Evolutionary conservation across 2,797 vertebrate genomes (phyloP), one percentile per base, ranked within the genome.

Genomic region (Pterois miles): DNA sequence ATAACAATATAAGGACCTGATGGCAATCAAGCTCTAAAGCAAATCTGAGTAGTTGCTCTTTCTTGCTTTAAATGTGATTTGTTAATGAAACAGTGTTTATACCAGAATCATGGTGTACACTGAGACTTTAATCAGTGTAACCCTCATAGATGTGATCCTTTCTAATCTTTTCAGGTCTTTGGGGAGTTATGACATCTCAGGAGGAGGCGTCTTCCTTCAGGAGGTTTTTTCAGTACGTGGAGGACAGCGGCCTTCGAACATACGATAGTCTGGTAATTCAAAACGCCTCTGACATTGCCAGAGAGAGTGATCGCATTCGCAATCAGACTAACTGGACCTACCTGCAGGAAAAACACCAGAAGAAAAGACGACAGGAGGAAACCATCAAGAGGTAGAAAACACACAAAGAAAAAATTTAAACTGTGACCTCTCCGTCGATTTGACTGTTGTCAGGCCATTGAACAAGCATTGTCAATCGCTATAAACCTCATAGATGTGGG

Each of bases 231-330:
- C 97, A 98, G 80, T 98, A 97, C 6, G 96, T 99, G 65, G 98
- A 99, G 95, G 98, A 99, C 81, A 95, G 96, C 78, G 97, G 98
- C 56, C 96, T 99, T 90, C 96, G 96, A 68, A 96, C 96, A 34
- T 99, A 99, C 0, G 98, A 99, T 9, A 96, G 96, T 66, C 95
- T 99, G 90, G 98, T 99, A 71, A 99, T 99, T 91, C 98, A 99
- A 89, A 99, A 99, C 4, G 98, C 98, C 18, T 95, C 94, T 0
- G 95, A 96, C 83, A 96, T 96, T 1, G 93, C 94, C 62, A 89
- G 95, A n/a, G 95, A 96, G 78, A 95, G 94, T 3, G 98, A 99
- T 88, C 97, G 98, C 40, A 84, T 99, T 76, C 96, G 98, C 75
- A 98, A 97, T 81, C 97, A 98, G 92, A 96, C 96, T 60, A 98